These are phyloP conservation scores for Polydesmus complanatus DNA, from an alignment of 2,888 invertebrate species.

Conservation along the genomic window DNA sequence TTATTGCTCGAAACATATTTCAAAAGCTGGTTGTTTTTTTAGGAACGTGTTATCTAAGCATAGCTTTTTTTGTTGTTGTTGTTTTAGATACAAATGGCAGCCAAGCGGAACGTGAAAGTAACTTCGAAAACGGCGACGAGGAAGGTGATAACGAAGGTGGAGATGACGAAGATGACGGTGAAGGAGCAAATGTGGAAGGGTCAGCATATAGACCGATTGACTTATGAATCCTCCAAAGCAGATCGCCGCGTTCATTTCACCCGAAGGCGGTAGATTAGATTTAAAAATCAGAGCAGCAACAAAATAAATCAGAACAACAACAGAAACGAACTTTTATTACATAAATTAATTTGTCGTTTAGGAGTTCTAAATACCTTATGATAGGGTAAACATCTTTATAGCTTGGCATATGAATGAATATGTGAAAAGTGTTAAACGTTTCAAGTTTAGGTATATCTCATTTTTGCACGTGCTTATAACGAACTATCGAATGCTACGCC, in stretches of 20 bases:
- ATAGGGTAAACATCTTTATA: not conserved
- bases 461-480: not conserved
- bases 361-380: not conserved
- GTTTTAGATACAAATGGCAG: not conserved
- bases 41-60: too few relatives aligned
- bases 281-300: not conserved
- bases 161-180: constrained; percentile 36
- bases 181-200: constrained; percentile 56
- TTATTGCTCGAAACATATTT: too few relatives aligned
- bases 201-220: constrained; percentile 62
- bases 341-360: not conserved
- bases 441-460: not conserved
- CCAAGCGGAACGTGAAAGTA: constrained; percentile 3
- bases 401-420: not conserved
- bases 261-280: not conserved
- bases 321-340: not conserved
- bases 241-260: too few relatives aligned
- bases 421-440: not conserved
- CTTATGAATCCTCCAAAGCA: constrained; percentile 46
- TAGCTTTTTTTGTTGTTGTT: not conserved
- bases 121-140: constrained; percentile 29
- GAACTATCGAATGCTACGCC: too few relatives aligned
- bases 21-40: too few relatives aligned
- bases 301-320: not conserved
- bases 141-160: constrained; percentile 57